A percentile compares a stretch with the other conserved stretches of the same genome.
Conservation (phyloP, 2,888 invertebrate species). For the Tetrapedia diversipes region DNA sequence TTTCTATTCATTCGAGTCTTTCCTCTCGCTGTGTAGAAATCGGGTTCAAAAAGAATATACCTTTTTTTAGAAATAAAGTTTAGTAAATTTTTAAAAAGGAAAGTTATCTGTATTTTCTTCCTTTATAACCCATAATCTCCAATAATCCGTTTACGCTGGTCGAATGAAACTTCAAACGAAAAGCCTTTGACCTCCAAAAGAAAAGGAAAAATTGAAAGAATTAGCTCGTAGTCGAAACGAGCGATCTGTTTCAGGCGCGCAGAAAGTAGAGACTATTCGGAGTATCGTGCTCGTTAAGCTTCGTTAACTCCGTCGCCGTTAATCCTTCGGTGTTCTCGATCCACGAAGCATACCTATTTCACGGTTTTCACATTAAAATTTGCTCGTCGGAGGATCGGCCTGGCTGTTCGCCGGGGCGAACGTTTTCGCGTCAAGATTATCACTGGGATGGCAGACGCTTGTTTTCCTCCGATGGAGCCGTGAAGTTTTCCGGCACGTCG, state of each 20-base stretch:
- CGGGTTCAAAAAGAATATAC: no score
- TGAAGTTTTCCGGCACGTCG: constrained; percentile 30
- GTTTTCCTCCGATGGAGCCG: constrained; percentile 36
- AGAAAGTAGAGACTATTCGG: background rate
- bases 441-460: constrained; percentile 3
- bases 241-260: constrained; percentile 14
- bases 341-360: constrained; percentile 10
- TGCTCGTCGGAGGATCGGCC: constrained; percentile 2
- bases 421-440: constrained; percentile 35
- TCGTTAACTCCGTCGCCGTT: constrained; percentile 46
- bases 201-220: no score
- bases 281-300: constrained; percentile 28
- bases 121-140: no score
- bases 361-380: constrained; percentile 28
- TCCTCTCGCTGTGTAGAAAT: no score
- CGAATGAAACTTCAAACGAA: no score
- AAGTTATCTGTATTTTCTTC: no score
- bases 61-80: no score
- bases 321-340: constrained; percentile 39
- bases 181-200: no score
- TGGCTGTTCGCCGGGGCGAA: background rate
- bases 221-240: constrained; percentile 30
- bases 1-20: no score
- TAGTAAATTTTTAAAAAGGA: no score
- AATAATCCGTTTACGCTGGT: no score